These are phyloP conservation scores for Drymodes brunneopygia DNA, from an alignment of 2,113 vertebrate genomes.

Conservation along the genomic window DNA sequence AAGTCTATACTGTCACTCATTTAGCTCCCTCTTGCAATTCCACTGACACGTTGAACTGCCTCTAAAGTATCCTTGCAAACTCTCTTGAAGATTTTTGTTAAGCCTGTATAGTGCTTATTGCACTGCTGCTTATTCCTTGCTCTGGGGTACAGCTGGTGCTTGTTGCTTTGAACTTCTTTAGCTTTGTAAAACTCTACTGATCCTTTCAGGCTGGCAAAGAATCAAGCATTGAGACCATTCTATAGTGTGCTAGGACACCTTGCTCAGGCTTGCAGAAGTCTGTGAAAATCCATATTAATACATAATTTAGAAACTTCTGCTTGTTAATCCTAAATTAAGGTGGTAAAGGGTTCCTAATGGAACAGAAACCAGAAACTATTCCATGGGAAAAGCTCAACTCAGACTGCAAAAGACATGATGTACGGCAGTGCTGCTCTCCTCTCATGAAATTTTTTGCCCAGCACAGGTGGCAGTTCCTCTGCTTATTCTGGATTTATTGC, in stretches of 20 bases:
- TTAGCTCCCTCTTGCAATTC: not conserved
- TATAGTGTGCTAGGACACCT: not conserved
- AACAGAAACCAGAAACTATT: not conserved
- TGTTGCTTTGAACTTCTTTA: not conserved
- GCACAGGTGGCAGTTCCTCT: not conserved
- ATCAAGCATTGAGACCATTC: not conserved
- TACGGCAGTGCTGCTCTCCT: not conserved
- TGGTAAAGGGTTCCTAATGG: not conserved
- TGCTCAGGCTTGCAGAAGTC: not conserved
- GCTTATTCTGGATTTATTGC: not conserved
- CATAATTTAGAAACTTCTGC: not conserved
- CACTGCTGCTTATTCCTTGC: not conserved
- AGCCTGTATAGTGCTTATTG: not conserved
- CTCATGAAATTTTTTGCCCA: not conserved
- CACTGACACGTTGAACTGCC: not conserved
- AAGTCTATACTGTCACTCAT: not conserved
- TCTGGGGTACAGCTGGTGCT: not conserved
- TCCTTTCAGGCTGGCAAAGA: not conserved
- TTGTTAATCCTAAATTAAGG: not conserved
- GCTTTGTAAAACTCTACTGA: not conserved
- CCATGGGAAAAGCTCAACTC: not conserved
- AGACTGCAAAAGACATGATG: not conserved
- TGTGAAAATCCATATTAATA: not conserved
- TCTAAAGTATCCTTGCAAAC: not conserved
- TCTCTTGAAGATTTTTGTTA: not conserved